Evolutionary conservation across 2,888 invertebrate genomes (phyloP).

Genomic region (Hemaris fuciformis): DNA sequence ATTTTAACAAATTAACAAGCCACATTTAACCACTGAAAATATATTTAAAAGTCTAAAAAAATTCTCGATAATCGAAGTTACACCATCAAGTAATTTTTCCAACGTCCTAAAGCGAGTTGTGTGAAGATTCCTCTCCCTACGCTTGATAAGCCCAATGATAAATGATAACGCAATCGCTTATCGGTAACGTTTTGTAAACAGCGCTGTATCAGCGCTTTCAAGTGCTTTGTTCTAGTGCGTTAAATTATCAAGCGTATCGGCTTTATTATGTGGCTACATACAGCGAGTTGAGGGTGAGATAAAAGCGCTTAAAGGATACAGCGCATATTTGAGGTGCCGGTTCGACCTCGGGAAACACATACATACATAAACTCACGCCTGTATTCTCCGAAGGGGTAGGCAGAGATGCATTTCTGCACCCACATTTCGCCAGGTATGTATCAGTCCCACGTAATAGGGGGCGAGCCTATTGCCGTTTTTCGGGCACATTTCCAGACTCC

Average conservation of each 20-base stretch:
- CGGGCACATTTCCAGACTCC: no score
- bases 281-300: neutral
- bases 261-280: neutral
- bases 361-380: no score
- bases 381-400: no score
- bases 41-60: no score
- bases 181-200: constrained; percentile 49
- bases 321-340: neutral
- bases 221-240: constrained; percentile 25
- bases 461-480: no score
- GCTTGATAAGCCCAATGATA: constrained; percentile 21
- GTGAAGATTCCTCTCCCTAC: constrained; percentile 4
- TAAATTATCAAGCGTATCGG: constrained; percentile 5
- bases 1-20: no score
- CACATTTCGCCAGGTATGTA: no score
- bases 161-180: constrained; percentile 37
- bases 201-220: constrained; percentile 35
- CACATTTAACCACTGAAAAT: no score
- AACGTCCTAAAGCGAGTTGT: neutral
- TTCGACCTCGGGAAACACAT: no score
- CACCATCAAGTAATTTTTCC: neutral
- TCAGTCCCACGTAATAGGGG: no score
- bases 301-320: neutral
- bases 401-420: no score
- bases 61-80: neutral